Evolutionary conservation across 2,113 vertebrate species (phyloP), one percentile per base, ranked within the genome.

Genomic region (Anoura caudifer): DNA sequence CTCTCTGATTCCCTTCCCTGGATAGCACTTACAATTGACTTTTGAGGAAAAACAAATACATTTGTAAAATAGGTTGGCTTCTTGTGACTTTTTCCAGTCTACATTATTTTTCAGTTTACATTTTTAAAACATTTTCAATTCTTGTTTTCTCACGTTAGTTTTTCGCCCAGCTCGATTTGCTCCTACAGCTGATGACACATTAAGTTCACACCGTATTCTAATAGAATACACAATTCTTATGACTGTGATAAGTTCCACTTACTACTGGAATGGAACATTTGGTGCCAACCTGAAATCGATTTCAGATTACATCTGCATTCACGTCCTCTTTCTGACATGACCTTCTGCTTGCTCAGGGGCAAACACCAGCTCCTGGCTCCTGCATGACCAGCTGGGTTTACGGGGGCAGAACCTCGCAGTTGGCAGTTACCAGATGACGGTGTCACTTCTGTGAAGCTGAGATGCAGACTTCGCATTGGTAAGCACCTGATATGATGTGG

Each of bases 41-140:
- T 95, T 97, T 96, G 86, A 97, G 89, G 79, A 96, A 97, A 96
- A 96, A 91, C 72, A 94, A 96, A 93, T 69, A 95, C 15, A 73
- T 91, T 45, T 77, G 63, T 33, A 61, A 94, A 93, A 81, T 76
- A 7, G 20, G 38, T 24, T 96, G 81, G 43, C 73, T 80, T 93
- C 56, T 86, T 76, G 5, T 33, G 31, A 85, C 63, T 63, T 79
- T 33, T 50, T 92, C 90, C 43, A 72, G 70, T 38, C 93, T 92
- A 82, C n/a, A 12, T 54, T 94, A 65, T 67, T n/a, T 76, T 33
- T 52, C 19, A 50, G 31, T 50, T 20, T 50, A 52, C 47, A n/a
- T 77, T 70, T 81, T 96, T 31, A 67, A 7, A 79, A 95, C 17
- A 9, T 63, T 50, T 89, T 87, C 36, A 76, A 5, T 88, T 91